Percentiles rank a stretch among this genome's conserved stretches.
phyloP scores from a whole-genome alignment of 2,113 vertebrate species.

The Anhinga rufa region DNA sequence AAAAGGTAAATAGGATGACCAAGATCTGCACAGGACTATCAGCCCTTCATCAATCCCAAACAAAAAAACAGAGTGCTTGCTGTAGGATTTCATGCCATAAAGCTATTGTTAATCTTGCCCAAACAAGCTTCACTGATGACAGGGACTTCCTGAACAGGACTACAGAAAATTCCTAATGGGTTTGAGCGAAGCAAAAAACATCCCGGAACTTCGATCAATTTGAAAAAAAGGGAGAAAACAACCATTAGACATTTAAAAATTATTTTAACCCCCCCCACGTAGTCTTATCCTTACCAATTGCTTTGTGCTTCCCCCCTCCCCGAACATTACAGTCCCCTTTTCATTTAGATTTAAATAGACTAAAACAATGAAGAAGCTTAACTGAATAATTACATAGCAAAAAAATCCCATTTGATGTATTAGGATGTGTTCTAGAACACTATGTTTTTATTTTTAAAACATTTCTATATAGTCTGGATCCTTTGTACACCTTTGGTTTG shows the following conservation, averaged over 20 bases:
- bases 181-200: not conserved
- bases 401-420: not conserved
- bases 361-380: not conserved
- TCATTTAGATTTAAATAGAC: not conserved
- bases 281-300: not conserved
- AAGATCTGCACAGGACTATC: not conserved
- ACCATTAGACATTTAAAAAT: not conserved
- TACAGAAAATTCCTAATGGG: not conserved
- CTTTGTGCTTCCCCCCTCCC: not conserved
- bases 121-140: not conserved
- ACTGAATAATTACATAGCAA: not conserved
- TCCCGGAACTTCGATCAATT: not conserved
- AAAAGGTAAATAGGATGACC: not conserved
- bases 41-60: not conserved
- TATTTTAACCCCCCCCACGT: accelerated
- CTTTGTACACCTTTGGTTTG: not conserved
- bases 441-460: not conserved
- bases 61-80: not conserved
- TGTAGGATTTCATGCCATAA: not conserved
- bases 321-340: not conserved
- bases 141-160: not conserved
- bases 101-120: not conserved
- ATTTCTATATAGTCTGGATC: not conserved
- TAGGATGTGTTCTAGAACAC: not conserved
- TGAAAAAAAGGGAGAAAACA: not conserved